Percentiles rank a stretch among this genome's conserved stretches.
These are phyloP conservation scores for Pristiophorus japonicus DNA, from an alignment of 2,113 vertebrate genomes.

Conservation along the genomic window DNA sequence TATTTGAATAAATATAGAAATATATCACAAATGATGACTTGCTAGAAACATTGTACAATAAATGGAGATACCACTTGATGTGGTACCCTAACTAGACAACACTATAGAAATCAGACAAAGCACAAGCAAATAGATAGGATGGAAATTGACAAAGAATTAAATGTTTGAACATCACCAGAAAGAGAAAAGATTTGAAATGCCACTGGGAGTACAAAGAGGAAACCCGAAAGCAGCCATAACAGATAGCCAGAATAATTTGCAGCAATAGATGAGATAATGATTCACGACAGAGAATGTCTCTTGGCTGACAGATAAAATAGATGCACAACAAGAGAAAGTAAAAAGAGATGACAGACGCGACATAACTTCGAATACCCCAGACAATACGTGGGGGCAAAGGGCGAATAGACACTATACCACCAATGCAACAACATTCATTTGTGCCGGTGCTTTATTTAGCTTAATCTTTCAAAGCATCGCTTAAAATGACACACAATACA, in stretches of 20 bases:
- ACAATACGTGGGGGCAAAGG: neutral
- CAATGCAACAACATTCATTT: neutral
- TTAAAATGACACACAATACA: neutral
- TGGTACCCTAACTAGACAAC: neutral
- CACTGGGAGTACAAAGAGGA: neutral
- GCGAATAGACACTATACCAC: neutral
- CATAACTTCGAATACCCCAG: neutral
- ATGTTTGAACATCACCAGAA: constrained; percentile 3
- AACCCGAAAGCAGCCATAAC: neutral
- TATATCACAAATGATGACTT: neutral
- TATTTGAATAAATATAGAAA: neutral
- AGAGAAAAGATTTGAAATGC: neutral
- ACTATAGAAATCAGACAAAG: constrained; percentile 7
- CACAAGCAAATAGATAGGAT: neutral
- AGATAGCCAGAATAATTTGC: neutral
- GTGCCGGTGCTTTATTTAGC: neutral
- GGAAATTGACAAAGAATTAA: constrained; percentile 12
- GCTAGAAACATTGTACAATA: neutral
- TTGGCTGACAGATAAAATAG: neutral
- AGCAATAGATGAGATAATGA: constrained; percentile 15
- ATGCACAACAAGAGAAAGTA: neutral
- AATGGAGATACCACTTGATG: neutral
- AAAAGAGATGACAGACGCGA: neutral
- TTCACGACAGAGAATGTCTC: neutral
- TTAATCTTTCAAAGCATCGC: neutral